Evolutionary conservation across 2,888 invertebrate genomes (phyloP).

Genomic region (Nemoura dubitans): DNA sequence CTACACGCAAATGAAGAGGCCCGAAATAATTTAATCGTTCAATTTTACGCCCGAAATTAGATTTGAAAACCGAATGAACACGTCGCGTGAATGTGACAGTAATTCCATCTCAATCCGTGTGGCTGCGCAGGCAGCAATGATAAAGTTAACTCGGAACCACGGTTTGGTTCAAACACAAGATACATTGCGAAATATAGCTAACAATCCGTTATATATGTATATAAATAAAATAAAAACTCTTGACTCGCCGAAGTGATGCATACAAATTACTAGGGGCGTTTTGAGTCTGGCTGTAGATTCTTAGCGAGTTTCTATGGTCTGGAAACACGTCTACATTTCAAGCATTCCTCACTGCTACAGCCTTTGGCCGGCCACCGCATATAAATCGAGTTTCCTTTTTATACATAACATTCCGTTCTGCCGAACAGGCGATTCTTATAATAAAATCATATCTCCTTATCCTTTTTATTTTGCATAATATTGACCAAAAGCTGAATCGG

Average conservation of each 20-base stretch:
- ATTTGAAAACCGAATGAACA: background rate
- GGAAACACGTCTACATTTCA: background rate
- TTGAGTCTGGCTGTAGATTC: too few relatives aligned
- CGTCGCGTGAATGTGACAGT: background rate
- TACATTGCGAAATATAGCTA: background rate
- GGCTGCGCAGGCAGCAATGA: background rate
- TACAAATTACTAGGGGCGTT: background rate
- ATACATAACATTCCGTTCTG: background rate
- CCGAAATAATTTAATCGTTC: background rate
- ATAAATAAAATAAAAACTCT: too few relatives aligned
- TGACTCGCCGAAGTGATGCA: background rate
- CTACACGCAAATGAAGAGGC: background rate
- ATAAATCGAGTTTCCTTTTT: background rate
- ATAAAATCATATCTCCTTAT: constrained; percentile 7
- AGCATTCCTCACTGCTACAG: background rate
- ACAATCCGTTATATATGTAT: background rate
- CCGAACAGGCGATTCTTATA: background rate
- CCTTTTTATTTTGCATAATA: background rate
- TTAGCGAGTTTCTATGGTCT: too few relatives aligned
- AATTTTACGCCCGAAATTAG: background rate
- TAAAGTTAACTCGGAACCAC: background rate
- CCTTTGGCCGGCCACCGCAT: background rate
- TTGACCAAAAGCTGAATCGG: background rate
- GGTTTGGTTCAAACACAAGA: background rate
- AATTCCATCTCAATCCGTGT: background rate